Evolutionary conservation across 2,113 vertebrate species (phyloP).

Genomic region (Daubentonia madagascariensis): DNA sequence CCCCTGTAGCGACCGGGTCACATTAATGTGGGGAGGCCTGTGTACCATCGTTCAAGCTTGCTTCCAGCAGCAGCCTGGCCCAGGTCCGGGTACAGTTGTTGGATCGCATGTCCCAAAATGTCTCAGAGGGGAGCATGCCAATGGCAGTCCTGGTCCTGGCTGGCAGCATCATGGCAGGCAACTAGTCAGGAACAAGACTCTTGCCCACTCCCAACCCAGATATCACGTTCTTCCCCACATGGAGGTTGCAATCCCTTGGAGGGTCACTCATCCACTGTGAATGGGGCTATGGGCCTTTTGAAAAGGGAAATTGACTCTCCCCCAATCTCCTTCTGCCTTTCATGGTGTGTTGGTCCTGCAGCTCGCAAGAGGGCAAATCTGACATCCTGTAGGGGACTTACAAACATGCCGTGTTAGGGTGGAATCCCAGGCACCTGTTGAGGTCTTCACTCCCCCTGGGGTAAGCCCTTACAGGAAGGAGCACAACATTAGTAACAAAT

Average conservation of each 20-base stretch:
- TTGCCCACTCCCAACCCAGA: neutral
- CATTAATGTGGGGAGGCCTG: rapidly evolving
- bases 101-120: neutral
- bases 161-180: neutral
- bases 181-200: neutral
- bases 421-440: neutral
- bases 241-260: neutral
- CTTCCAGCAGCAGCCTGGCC: no score
- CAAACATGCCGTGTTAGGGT: neutral
- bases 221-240: neutral
- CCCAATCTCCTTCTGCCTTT: neutral
- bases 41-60: neutral
- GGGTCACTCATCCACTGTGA: neutral
- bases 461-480: neutral
- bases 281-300: neutral
- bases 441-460: neutral
- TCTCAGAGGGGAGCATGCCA: neutral
- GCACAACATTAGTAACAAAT: neutral
- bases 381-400: neutral
- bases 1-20: neutral
- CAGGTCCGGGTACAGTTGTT: neutral
- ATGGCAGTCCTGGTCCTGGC: neutral
- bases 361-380: neutral
- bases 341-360: neutral
- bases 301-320: neutral